Base-by-base conservation (phyloP, 2,797 vertebrate species). In the Alectoris magna region DNA sequence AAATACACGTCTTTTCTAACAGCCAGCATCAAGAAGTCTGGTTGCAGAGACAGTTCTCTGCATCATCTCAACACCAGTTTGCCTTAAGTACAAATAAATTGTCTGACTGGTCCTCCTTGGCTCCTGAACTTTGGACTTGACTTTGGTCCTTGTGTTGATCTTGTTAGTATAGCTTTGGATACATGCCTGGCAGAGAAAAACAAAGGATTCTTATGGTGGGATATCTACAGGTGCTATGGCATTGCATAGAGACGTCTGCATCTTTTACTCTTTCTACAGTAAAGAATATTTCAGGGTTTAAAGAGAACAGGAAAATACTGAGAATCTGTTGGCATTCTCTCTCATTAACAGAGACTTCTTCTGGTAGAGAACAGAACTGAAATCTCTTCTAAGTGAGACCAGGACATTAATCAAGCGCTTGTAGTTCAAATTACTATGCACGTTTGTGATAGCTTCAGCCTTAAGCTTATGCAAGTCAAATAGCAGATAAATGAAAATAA, bases 21-120 rank as follows among this genome's bases (percentile, higher is more conserved):
- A 22, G 59, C 14, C 36, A 63, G 11, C 11, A 6, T 44, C 4
- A 36, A 38, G 9, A 14, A 10, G 29, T 6, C 43, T 34, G 11
- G 18, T 9, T 81, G 55, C 12, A 24, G n/a, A 60, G 68, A n/a
- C 2, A 31, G 27, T 55, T 68, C 41, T 66, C 31, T 66, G 23
- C 6, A 41, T 15, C 0, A 0, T 46, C 15, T 22, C 14, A 80
- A 26, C 9, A 2, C 4, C 7, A 10, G 18, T 0, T 53, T 2
- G 0, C 67, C 88, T 63, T 26, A 56, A 70, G 18, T 39, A 55
- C 66, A 72, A 81, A 31, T 11, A 14, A 10, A 6, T 15, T 19
- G 31, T 18, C 71, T 90, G 34, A 11, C 29, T 77, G 10, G 6
- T 13, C 8, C 16, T 78, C 2, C 44, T 48, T 9, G 0, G 1